A percentile compares a stretch with the other conserved stretches of the same genome.
phyloP scores from a whole-genome alignment of 2,797 vertebrate genomes.

The Coranthus polyacanthus region DNA sequence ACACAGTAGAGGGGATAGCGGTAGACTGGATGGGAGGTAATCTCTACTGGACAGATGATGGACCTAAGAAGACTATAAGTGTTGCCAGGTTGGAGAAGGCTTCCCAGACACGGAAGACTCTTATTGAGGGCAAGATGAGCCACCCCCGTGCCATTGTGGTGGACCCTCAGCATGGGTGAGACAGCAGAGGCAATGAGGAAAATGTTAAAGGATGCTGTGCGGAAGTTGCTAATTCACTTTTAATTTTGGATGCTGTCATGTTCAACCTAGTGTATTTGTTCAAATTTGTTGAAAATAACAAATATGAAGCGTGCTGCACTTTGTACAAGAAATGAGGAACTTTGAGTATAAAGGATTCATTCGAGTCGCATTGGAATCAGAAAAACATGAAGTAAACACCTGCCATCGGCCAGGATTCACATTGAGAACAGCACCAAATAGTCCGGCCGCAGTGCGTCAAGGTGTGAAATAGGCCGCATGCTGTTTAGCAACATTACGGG shows the following conservation, averaged over 20 bases:
- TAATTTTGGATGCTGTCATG: slow-evolving; percentile 8
- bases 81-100: slow-evolving; percentile 97
- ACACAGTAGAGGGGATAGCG: slow-evolving; percentile 96
- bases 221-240: not conserved
- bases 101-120: slow-evolving; percentile 93
- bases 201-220: slow-evolving; percentile 3
- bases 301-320: not conserved
- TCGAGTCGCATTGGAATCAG: too few species aligned
- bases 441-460: too few species aligned
- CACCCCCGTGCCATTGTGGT: slow-evolving; percentile 97
- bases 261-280: not conserved
- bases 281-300: too few species aligned
- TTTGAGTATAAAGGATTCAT: too few species aligned
- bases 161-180: slow-evolving; percentile 95
- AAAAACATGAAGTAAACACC: too few species aligned
- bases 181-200: not conserved
- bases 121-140: slow-evolving; percentile 98
- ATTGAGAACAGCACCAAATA: too few species aligned
- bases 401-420: too few species aligned
- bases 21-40: slow-evolving; percentile 99
- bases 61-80: slow-evolving; percentile 96
- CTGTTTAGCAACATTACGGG: too few species aligned
- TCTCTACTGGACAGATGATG: slow-evolving; percentile 98
- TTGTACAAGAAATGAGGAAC: not conserved
- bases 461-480: too few species aligned